These are phyloP conservation scores for Tetanocera ferruginea DNA, from an alignment of 2,888 invertebrate genomes.

Conservation along the genomic window DNA sequence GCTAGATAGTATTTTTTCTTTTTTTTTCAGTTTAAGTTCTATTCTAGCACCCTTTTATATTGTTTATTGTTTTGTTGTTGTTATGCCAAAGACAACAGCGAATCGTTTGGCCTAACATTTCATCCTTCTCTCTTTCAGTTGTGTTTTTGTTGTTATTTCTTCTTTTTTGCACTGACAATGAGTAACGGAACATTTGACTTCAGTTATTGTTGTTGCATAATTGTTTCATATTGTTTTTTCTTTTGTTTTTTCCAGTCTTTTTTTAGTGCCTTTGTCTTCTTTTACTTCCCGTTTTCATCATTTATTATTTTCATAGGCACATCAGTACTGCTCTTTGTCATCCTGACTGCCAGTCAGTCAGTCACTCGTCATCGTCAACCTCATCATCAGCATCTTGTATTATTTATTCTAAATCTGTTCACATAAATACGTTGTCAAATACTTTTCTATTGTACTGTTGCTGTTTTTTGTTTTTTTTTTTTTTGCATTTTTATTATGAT, in stretches of 20 bases:
- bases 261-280: not conserved
- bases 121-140: not conserved
- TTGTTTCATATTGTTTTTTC: slow-evolving; percentile 12
- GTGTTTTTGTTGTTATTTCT: not conserved
- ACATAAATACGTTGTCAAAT: slow-evolving; percentile 11
- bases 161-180: slow-evolving; percentile 5
- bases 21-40: slow-evolving; percentile 1
- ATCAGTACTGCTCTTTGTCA: not conserved
- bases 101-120: slow-evolving; percentile 26
- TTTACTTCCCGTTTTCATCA: not conserved
- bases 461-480: not conserved
- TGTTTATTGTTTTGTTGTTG: slow-evolving; percentile 3
- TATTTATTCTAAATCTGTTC: slow-evolving; percentile 36
- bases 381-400: not conserved
- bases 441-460: not conserved
- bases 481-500: slow-evolving; percentile 27
- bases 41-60: slow-evolving; percentile 5
- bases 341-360: slow-evolving; percentile 13
- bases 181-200: slow-evolving; percentile 30
- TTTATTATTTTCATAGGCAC: slow-evolving; percentile 29
- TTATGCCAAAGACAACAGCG: slow-evolving; percentile 11
- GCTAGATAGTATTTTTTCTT: not conserved
- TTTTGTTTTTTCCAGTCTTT: not conserved
- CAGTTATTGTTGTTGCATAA: slow-evolving; percentile 9
- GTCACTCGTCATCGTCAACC: slow-evolving; percentile 16